phyloP scores from a whole-genome alignment of 64 coral and sea anemone species.

The Montipora sp. region DNA sequence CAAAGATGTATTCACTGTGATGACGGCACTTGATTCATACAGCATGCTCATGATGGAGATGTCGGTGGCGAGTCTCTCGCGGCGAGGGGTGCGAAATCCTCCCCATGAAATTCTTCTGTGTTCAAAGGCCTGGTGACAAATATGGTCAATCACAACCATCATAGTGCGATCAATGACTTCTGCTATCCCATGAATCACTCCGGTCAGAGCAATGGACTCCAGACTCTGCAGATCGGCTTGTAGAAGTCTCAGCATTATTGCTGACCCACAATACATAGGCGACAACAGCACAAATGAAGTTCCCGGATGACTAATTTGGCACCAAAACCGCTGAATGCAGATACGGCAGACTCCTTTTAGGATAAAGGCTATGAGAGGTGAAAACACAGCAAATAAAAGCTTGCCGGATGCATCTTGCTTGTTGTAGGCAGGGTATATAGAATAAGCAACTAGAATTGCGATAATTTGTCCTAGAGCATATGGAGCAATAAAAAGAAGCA shows the following conservation, averaged over 20 bases:
- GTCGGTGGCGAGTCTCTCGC: conserved; percentile 5
- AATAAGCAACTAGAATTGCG: neutral
- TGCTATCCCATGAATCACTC: conserved; percentile 20
- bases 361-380: neutral
- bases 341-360: neutral
- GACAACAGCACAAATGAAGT: conserved; percentile 22
- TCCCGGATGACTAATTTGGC: conserved; percentile 22
- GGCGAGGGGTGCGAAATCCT: conserved; percentile 28
- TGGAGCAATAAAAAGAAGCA: neutral
- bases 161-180: conserved; percentile 12
- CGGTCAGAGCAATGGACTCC: conserved; percentile 10
- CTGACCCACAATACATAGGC: conserved; percentile 20
- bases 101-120: neutral
- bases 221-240: conserved; percentile 17
- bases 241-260: conserved; percentile 7
- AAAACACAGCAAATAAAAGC: neutral
- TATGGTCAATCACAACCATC: conserved; percentile 7
- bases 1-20: conserved; percentile 1
- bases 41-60: conserved; percentile 18
- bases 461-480: neutral
- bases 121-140: neutral
- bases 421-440: conserved; percentile 7
- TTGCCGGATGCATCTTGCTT: conserved; percentile 5
- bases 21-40: conserved; percentile 9
- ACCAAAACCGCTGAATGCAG: conserved; percentile 24